Conservation (phyloP, 2,888 invertebrate genomes). For the Callyntrura sp. region DNA sequence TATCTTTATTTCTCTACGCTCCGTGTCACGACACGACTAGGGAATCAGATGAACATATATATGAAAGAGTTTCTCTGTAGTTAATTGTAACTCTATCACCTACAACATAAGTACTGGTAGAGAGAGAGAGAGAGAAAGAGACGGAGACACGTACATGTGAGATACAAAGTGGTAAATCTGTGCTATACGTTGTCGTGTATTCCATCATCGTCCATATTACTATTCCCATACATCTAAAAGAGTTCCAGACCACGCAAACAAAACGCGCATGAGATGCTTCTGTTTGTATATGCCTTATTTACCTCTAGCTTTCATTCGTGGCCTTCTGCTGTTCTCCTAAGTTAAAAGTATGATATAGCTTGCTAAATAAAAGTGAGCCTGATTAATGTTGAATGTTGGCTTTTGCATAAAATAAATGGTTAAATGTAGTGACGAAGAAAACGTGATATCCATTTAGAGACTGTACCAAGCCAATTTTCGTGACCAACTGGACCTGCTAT, state of each 20-base stretch:
- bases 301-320: slow-evolving; percentile 7
- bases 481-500: background rate
- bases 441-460: background rate
- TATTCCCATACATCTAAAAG: background rate
- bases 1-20: too few species aligned
- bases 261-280: slow-evolving; percentile 17
- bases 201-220: background rate
- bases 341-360: too few species aligned
- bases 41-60: too few species aligned
- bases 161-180: background rate
- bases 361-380: too few species aligned
- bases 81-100: too few species aligned
- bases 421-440: background rate
- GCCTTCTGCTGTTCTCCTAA: slow-evolving; percentile 6
- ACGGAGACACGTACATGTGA: too few species aligned
- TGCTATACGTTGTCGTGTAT: background rate
- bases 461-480: background rate
- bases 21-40: too few species aligned
- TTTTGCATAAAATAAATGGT: too few species aligned
- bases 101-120: too few species aligned
- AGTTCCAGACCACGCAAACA: background rate
- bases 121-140: too few species aligned
- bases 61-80: too few species aligned
- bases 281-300: background rate
- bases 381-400: too few species aligned